These are phyloP conservation scores for Sinocyclocheilus anophthalmus DNA, from an alignment of 2,113 vertebrate species.

Conservation along the genomic window DNA sequence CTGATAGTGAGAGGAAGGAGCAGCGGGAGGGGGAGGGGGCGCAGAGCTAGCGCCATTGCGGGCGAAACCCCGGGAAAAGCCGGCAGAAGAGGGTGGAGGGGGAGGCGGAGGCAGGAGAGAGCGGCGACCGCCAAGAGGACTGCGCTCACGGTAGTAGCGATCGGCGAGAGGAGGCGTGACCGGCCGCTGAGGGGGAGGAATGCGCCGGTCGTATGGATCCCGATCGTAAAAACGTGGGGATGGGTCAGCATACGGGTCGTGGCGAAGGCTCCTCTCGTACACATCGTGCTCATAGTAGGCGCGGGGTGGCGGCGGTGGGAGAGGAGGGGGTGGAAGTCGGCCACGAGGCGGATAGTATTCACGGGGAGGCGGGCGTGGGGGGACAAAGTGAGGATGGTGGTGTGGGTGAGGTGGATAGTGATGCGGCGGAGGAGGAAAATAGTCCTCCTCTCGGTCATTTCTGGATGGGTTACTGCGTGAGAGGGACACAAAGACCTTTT, in stretches of 20 bases:
- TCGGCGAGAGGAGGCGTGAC: slow-evolving; percentile 55
- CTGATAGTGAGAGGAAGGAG: slow-evolving; percentile 54
- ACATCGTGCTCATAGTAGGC: slow-evolving; percentile 68
- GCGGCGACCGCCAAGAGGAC: slow-evolving; percentile 67
- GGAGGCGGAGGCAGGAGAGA: slow-evolving; percentile 61
- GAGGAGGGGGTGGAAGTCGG: slow-evolving; percentile 59
- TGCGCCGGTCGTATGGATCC: slow-evolving; percentile 64
- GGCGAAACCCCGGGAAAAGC: slow-evolving; percentile 61
- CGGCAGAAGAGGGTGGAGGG: slow-evolving; percentile 57
- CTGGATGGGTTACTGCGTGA: slow-evolving; percentile 71
- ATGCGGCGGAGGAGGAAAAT: slow-evolving; percentile 53
- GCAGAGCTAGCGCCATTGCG: slow-evolving; percentile 47
- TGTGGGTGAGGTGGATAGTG: slow-evolving; percentile 60
- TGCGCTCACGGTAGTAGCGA: slow-evolving; percentile 69
- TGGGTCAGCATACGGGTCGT: slow-evolving; percentile 66
- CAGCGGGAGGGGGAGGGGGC: slow-evolving; percentile 50
- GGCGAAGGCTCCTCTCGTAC: slow-evolving; percentile 64
- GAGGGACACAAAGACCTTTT: slow-evolving; percentile 73
- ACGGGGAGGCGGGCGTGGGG: slow-evolving; percentile 56
- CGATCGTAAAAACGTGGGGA: slow-evolving; percentile 61
- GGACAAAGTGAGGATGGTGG: slow-evolving; percentile 54
- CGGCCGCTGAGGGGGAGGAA: slow-evolving; percentile 57
- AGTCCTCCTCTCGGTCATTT: slow-evolving; percentile 57
- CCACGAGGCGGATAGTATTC: slow-evolving; percentile 58
- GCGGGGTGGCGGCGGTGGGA: slow-evolving; percentile 57